Conservation (phyloP, 2,113 vertebrate species). For the Romanogobio albipinnatus region DNA sequence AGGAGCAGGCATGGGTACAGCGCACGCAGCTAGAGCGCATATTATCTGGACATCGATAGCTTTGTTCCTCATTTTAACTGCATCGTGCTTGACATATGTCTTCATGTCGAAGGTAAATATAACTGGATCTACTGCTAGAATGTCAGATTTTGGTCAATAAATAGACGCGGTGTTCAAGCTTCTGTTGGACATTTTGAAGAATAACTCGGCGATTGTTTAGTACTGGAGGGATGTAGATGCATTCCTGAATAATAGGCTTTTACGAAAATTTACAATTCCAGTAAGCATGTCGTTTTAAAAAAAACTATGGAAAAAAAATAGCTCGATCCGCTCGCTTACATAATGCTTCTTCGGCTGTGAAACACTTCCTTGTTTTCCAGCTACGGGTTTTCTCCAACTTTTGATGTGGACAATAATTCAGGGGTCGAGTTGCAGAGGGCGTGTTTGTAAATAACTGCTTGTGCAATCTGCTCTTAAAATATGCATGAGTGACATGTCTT, state of each 20-base stretch:
- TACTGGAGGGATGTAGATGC: not conserved
- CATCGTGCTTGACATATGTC: constrained; percentile 42
- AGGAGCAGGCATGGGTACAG: constrained; percentile 41
- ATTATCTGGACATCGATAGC: constrained; percentile 38
- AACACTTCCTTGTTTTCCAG: not conserved
- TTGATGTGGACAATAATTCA: not conserved
- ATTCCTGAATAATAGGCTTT: not conserved
- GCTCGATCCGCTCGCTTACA: not conserved
- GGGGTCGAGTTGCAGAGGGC: not conserved
- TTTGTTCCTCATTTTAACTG: constrained; percentile 26
- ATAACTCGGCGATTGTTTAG: not conserved
- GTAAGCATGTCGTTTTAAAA: not conserved
- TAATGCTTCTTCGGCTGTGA: not conserved
- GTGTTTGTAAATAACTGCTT: constrained; percentile 10
- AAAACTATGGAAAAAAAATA: not conserved
- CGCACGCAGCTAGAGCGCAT: constrained; percentile 36
- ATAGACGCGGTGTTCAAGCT: not conserved
- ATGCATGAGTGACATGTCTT: not conserved
- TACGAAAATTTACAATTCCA: not conserved
- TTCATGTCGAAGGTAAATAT: constrained; percentile 45
- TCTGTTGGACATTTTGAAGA: not conserved
- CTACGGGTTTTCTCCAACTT: not conserved
- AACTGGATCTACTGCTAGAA: not conserved
- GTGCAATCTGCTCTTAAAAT: not conserved
- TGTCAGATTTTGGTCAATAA: too few species aligned